Percentiles rank a stretch among this genome's conserved stretches.
phyloP scores from a whole-genome alignment of 2,888 invertebrate species.

The Idaea aversata region DNA sequence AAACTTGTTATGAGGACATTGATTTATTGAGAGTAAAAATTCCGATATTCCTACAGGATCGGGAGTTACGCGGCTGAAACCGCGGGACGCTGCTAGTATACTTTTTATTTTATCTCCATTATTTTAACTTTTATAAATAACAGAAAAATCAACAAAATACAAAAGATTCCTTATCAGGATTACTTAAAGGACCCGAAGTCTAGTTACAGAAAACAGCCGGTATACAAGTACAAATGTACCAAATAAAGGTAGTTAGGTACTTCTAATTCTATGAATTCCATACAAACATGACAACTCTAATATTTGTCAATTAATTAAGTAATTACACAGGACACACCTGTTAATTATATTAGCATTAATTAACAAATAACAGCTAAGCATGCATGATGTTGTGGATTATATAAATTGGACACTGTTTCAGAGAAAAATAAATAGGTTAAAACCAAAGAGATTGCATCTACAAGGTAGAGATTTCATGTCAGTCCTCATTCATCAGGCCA shows the following conservation, averaged over 20 bases:
- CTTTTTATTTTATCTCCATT: not conserved
- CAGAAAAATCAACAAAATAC: too few species aligned
- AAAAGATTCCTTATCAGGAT: too few species aligned
- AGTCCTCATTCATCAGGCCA: too few species aligned
- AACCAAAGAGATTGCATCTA: not conserved
- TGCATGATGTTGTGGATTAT: not conserved
- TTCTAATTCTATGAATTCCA: not conserved
- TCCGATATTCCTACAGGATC: not conserved
- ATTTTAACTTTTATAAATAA: too few species aligned
- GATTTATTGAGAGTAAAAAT: not conserved
- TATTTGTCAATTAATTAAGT: not conserved
- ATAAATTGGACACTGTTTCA: not conserved
- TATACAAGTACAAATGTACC: too few species aligned
- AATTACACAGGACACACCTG: conserved; percentile 1
- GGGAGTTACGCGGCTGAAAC: not conserved
- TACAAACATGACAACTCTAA: not conserved
- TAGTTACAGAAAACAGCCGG: too few species aligned
- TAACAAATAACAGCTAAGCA: not conserved
- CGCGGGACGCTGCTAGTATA: not conserved
- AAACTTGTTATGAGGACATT: not conserved
- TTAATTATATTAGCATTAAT: not conserved
- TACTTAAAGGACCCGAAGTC: too few species aligned
- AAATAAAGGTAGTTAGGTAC: not conserved
- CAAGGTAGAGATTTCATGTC: not conserved
- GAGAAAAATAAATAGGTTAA: not conserved